Conservation (phyloP, 2,113 vertebrate species). For the Chaenocephalus aceratus region DNA sequence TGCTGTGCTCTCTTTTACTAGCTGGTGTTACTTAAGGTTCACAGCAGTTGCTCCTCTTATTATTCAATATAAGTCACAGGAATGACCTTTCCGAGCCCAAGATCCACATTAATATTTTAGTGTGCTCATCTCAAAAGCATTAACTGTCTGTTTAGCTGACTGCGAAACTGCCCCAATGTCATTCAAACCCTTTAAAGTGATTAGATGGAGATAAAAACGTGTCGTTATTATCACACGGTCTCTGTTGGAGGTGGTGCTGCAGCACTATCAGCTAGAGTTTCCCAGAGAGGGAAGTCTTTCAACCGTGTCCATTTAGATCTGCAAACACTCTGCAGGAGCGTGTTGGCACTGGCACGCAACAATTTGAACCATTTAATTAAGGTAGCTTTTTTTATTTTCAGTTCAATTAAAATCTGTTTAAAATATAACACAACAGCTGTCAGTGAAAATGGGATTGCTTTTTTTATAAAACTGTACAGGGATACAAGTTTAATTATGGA, state of each 20-base stretch:
- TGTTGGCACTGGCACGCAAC: constrained; percentile 9
- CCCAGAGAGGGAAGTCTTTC: no score
- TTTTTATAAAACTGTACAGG: constrained; percentile 41
- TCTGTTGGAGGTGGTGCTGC: constrained; percentile 38
- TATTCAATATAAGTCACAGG: constrained; percentile 64
- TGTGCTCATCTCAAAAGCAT: constrained; percentile 72
- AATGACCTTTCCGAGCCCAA: constrained; percentile 72
- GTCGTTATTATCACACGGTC: constrained; percentile 54
- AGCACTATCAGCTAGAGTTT: constrained; percentile 5
- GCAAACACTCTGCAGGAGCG: constrained; percentile 9
- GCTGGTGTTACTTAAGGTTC: constrained; percentile 28
- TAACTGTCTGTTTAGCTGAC: constrained; percentile 62
- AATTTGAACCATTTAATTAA: constrained; percentile 15
- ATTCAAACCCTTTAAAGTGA: constrained; percentile 68
- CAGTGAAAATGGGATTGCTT: constrained; percentile 46
- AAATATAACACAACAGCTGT: constrained; percentile 48
- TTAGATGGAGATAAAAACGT: constrained; percentile 61
- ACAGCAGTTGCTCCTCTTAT: constrained; percentile 46
- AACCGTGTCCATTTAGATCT: constrained; percentile 16
- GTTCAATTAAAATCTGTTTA: constrained; percentile 58
- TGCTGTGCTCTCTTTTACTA: constrained; percentile 17
- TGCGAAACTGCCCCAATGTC: constrained; percentile 64
- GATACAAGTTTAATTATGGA: no score
- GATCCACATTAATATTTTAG: constrained; percentile 78
- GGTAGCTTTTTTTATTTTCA: constrained; percentile 2